Conservation (phyloP, 2,797 vertebrate species). For the Cyclopterus lumpus region DNA sequence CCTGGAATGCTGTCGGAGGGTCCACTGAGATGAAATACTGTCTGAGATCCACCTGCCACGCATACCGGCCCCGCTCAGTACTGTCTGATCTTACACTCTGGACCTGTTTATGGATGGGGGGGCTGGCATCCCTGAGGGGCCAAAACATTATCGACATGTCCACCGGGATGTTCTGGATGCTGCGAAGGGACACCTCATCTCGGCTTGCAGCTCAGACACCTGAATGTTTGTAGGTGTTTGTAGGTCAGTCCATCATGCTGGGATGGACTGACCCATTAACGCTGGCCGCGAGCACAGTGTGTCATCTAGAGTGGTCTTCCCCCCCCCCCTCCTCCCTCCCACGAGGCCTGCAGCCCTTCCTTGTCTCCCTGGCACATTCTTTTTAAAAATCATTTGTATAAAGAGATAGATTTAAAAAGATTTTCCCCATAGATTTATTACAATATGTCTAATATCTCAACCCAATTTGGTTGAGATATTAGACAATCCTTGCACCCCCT, state of each 20-base stretch:
- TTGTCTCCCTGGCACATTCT: slow-evolving; percentile 27
- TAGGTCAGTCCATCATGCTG: too few relatives aligned
- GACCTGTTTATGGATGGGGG: not conserved
- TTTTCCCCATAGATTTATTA: not conserved
- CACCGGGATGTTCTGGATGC: slow-evolving; percentile 25
- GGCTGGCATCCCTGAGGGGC: slow-evolving; percentile 3
- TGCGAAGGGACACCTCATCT: slow-evolving; percentile 31
- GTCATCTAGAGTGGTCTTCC: too few relatives aligned
- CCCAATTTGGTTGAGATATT: not conserved
- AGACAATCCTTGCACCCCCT: not conserved
- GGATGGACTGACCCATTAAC: too few relatives aligned
- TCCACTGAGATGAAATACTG: slow-evolving; percentile 8
- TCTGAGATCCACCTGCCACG: slow-evolving; percentile 16
- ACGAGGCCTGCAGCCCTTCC: slow-evolving; percentile 3
- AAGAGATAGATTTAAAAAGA: slow-evolving; percentile 24
- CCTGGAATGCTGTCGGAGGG: slow-evolving; percentile 12
- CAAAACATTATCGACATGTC: slow-evolving; percentile 50
- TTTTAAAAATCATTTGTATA: slow-evolving; percentile 23
- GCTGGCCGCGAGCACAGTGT: too few relatives aligned
- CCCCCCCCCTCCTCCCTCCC: not conserved
- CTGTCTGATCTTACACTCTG: slow-evolving; percentile 14
- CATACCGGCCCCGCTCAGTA: slow-evolving; percentile 1
- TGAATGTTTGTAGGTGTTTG: slow-evolving; percentile 34
- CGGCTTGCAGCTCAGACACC: slow-evolving; percentile 22
- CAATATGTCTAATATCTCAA: too few relatives aligned